Percentiles rank a stretch among this genome's conserved stretches.
Conservation (phyloP, 2,797 vertebrate genomes). For the Sebastes iracundus region DNA sequence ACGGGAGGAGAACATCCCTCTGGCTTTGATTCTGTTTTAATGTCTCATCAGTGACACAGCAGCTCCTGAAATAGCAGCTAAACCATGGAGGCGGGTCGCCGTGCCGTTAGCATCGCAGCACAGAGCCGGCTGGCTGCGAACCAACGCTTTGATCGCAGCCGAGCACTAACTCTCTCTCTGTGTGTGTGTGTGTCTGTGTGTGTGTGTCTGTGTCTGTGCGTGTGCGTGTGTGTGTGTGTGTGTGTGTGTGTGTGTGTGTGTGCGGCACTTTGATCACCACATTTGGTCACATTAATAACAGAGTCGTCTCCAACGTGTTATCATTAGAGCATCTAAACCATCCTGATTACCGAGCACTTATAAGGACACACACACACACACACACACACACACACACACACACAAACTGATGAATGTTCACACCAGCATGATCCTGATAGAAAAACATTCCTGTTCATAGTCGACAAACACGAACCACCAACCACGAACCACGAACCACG, state of each 20-base stretch:
- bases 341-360: conserved; percentile 47
- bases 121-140: conserved; percentile 21
- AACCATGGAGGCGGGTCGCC: conserved; percentile 18
- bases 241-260: background rate
- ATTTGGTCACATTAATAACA: conserved; percentile 58
- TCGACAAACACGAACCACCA: background rate
- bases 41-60: conserved; percentile 50
- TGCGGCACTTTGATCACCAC: conserved; percentile 39
- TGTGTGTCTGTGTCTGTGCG: conserved; percentile 3
- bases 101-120: conserved; percentile 47
- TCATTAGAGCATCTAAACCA: conserved; percentile 61
- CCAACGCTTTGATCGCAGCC: conserved; percentile 48
- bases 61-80: conserved; percentile 58
- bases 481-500: too few relatives aligned
- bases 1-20: conserved; percentile 6
- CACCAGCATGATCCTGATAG: conserved; percentile 11
- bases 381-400: background rate
- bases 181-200: background rate
- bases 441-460: conserved; percentile 18
- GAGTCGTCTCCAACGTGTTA: conserved; percentile 44
- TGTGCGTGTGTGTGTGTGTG: conserved; percentile 10
- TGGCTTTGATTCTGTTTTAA: conserved; percentile 10
- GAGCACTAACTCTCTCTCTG: background rate
- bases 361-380: conserved; percentile 5
- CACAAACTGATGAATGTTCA: background rate